Conservation (phyloP, 2,113 vertebrate genomes). For the Odontophorus gujanensis region DNA sequence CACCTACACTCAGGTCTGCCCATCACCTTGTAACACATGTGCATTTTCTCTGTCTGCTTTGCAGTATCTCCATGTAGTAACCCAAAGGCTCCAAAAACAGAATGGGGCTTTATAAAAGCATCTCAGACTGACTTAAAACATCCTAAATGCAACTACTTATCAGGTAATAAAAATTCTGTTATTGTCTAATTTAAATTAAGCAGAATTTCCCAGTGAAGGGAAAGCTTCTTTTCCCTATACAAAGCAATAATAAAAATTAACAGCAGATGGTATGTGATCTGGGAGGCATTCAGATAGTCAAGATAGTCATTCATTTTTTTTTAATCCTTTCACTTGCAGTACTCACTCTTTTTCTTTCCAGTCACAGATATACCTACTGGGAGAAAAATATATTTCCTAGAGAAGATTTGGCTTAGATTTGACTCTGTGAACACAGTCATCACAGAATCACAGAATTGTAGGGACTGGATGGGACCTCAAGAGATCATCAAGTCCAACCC, state of each 20-base stretch:
- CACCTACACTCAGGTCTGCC: neutral
- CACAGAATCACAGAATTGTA: too few relatives aligned
- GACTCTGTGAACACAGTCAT: neutral
- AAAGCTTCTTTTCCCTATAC: neutral
- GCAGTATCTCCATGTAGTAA: neutral
- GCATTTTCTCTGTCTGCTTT: neutral
- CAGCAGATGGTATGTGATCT: conserved; percentile 30
- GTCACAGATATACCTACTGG: neutral
- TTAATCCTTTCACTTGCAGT: neutral
- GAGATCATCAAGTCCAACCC: too few relatives aligned
- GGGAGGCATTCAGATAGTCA: neutral
- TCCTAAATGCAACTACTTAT: neutral
- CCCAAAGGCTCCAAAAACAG: neutral
- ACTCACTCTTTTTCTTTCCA: neutral
- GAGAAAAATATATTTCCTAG: neutral
- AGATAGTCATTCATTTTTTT: neutral
- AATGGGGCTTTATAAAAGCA: neutral
- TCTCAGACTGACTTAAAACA: neutral
- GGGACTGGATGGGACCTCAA: too few relatives aligned
- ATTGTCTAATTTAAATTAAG: neutral
- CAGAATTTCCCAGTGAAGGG: neutral
- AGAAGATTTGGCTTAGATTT: neutral
- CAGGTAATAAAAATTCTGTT: neutral
- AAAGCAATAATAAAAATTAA: neutral
- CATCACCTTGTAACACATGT: neutral